Base-by-base conservation (phyloP, 2,797 vertebrate genomes). In the Morus bassanus region DNA sequence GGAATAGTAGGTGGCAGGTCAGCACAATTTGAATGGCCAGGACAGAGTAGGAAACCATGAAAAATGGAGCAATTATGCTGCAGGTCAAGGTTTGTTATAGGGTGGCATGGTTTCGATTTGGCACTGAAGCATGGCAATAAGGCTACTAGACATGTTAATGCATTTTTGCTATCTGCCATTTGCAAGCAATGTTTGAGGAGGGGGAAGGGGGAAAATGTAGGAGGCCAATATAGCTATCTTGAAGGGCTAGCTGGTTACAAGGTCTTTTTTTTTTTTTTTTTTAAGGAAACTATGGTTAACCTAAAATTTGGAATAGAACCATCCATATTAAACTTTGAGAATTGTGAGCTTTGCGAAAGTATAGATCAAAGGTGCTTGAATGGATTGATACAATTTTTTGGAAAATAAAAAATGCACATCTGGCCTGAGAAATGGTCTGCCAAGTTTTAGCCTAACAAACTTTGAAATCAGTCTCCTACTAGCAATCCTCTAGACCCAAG, bases 401-500 rank as follows among this genome's bases (percentile, higher is more conserved):
- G 69, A 61, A 92, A 91, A 96, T 93, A 96, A 97, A 96, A 96
- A 85, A 56, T 78, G 81, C 88, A 96, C 97, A 97, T 97, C 95
- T 98, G 97, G 94, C 54, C 92, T 91, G 56, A 94, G 60, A 92
- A 86, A 80, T 7, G 6, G 56, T 69, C 91, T 94, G 97, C 95
- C 96, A 97, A 97, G 81, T 96, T 97, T 97, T 93, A 96, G 75
- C 45, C 65, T 96, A 96, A 97, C 48, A 70, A 79, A 92, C 70
- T 96, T 94, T 95, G 75, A 94, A 95, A 93, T 80, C 68, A 61
- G 72, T 72, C 79, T 91, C 45, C 50, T 94, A 68, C 75, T 64
- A 95, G 37, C n/a, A 87, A 60, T 68, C 51, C n/a, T 81, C 64
- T 73, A 92, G 86, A 79, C 65, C 41, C 28, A 89, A 39, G 57